Evolutionary conservation across 2,113 vertebrate species (phyloP).

Genomic region (Heterocephalus glaber): DNA sequence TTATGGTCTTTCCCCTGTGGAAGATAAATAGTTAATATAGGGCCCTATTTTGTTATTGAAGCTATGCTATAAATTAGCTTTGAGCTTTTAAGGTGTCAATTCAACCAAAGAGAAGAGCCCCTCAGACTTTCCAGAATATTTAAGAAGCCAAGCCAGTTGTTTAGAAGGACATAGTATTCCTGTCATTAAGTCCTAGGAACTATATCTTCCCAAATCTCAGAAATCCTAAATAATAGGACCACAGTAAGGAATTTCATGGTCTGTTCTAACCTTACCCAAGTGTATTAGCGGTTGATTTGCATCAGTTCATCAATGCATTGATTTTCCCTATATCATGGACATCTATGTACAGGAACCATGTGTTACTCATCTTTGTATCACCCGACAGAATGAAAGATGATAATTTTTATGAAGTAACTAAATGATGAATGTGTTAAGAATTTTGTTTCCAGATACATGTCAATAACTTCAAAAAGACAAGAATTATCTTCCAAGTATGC

Average conservation of each 20-base stretch:
- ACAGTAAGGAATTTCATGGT: neutral
- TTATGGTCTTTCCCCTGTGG: neutral
- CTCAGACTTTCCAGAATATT: neutral
- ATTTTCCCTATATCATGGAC: neutral
- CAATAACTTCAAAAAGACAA: neutral
- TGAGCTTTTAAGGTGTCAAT: slow-evolving; percentile 29
- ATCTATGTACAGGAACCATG: neutral
- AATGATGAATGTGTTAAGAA: neutral
- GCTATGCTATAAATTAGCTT: neutral
- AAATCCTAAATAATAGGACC: neutral
- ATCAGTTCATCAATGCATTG: too few species aligned
- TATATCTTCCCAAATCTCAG: neutral
- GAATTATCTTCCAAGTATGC: neutral
- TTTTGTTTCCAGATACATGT: slow-evolving; percentile 43
- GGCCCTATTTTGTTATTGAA: neutral
- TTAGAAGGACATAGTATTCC: neutral
- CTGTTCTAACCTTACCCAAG: neutral
- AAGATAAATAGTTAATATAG: neutral
- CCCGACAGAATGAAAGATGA: neutral
- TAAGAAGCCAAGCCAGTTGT: neutral
- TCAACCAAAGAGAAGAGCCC: neutral
- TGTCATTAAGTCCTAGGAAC: neutral
- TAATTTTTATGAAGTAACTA: neutral
- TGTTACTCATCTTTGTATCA: neutral
- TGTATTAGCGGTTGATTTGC: neutral